Evolutionary conservation across 2,888 invertebrate genomes (phyloP).

Genomic region (Diplazon laetatorius): DNA sequence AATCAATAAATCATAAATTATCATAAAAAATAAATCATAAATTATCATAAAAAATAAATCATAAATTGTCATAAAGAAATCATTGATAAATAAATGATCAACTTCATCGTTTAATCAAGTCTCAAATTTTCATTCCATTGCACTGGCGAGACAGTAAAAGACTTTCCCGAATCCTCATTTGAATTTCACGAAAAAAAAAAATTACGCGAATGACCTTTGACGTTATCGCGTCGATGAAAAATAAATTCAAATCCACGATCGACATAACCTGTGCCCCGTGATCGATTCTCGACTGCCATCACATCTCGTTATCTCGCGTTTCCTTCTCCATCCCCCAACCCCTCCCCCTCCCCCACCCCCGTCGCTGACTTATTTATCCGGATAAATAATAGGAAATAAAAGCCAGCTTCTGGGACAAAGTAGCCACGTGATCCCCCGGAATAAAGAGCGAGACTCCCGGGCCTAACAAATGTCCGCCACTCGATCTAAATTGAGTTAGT

Average conservation of each 20-base stretch:
- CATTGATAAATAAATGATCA: no score
- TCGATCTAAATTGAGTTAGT: slow-evolving; percentile 83
- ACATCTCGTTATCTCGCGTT: slow-evolving; percentile 47
- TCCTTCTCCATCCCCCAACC: slow-evolving; percentile 58
- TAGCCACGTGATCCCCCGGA: slow-evolving; percentile 58
- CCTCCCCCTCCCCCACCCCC: slow-evolving; percentile 57
- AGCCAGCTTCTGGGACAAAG: slow-evolving; percentile 73
- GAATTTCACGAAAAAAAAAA: no score
- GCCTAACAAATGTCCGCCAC: slow-evolving; percentile 82
- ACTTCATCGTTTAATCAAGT: no score
- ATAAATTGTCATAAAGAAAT: no score
- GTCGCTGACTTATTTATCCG: slow-evolving; percentile 79
- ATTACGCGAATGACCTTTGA: not conserved
- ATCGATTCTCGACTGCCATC: slow-evolving; percentile 9
- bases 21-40: no score
- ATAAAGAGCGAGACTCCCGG: slow-evolving; percentile 69
- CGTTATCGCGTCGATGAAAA: not conserved
- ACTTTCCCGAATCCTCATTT: no score
- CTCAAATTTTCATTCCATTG: no score
- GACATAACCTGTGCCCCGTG: slow-evolving; percentile 20
- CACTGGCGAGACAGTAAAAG: no score
- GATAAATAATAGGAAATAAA: slow-evolving; percentile 82
- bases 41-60: no score
- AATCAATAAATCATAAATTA: no score
- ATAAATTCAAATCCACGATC: slow-evolving; percentile 41